These are phyloP conservation scores for Spialia ferax DNA, from an alignment of 2,888 invertebrate species.

Conservation along the genomic window DNA sequence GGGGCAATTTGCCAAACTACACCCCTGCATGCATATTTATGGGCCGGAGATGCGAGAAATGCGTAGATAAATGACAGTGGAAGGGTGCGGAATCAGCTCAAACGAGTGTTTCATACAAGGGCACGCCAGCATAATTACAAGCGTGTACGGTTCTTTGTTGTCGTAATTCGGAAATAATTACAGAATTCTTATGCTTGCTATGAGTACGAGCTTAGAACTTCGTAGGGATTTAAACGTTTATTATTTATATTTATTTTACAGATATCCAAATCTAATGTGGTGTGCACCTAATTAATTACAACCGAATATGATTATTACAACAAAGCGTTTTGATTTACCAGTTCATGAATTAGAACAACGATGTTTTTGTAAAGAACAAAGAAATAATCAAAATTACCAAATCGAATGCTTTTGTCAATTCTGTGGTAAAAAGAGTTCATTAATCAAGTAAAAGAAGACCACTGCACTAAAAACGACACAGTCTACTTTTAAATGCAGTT, in stretches of 20 bases:
- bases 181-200: conserved; percentile 30
- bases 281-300: no score
- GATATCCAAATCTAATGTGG: no score
- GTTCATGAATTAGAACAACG: no score
- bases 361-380: no score
- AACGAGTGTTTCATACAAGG: conserved; percentile 40
- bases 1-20: conserved; percentile 43
- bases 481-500: conserved; percentile 28
- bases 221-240: background rate
- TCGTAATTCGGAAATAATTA: conserved; percentile 34
- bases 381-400: no score
- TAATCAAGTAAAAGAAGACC: background rate
- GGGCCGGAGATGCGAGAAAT: conserved; percentile 35
- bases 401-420: background rate
- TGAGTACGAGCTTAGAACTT: conserved; percentile 28
- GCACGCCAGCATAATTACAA: conserved; percentile 36
- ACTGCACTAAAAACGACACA: conserved; percentile 19
- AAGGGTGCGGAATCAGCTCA: conserved; percentile 40
- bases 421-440: background rate
- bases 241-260: no score
- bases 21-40: conserved; percentile 43
- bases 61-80: conserved; percentile 40
- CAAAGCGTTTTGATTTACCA: no score
- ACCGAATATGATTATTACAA: no score
- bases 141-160: conserved; percentile 31